These are phyloP conservation scores for Malaclemys terrapin DNA, from an alignment of 2,113 vertebrate genomes.

Conservation along the genomic window DNA sequence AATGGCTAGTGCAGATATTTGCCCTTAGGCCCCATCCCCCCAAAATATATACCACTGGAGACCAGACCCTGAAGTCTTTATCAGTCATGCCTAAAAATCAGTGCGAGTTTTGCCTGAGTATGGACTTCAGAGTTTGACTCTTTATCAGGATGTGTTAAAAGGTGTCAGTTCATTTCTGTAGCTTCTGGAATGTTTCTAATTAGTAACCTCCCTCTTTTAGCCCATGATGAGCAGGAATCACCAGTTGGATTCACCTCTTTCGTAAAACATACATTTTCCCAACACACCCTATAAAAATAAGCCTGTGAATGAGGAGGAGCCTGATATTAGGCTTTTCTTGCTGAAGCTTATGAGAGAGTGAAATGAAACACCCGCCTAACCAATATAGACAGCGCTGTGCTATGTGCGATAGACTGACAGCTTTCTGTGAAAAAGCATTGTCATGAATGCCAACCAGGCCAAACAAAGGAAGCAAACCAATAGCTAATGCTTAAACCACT, in stretches of 20 bases:
- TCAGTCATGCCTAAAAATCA: not conserved
- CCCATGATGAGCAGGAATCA: not conserved
- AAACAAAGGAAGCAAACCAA: not conserved
- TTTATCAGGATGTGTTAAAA: not conserved
- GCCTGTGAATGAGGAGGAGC: not conserved
- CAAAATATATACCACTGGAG: not conserved
- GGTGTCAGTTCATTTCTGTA: not conserved
- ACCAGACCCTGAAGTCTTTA: not conserved
- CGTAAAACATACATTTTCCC: not conserved
- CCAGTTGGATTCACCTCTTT: not conserved
- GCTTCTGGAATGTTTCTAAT: not conserved
- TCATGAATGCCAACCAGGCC: not conserved
- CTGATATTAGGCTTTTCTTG: not conserved
- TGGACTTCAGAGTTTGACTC: not conserved
- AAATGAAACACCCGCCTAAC: not conserved
- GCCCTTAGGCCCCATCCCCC: not conserved
- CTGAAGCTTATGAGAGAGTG: not conserved
- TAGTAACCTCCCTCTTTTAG: not conserved
- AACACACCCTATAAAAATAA: not conserved
- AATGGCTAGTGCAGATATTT: not conserved
- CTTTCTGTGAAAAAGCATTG: not conserved
- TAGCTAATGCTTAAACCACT: not conserved
- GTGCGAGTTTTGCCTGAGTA: not conserved
- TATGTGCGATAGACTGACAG: not conserved
- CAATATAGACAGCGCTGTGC: not conserved